These are phyloP conservation scores for Ctenodactylus gundi DNA, from an alignment of 2,113 vertebrate genomes.

Conservation along the genomic window DNA sequence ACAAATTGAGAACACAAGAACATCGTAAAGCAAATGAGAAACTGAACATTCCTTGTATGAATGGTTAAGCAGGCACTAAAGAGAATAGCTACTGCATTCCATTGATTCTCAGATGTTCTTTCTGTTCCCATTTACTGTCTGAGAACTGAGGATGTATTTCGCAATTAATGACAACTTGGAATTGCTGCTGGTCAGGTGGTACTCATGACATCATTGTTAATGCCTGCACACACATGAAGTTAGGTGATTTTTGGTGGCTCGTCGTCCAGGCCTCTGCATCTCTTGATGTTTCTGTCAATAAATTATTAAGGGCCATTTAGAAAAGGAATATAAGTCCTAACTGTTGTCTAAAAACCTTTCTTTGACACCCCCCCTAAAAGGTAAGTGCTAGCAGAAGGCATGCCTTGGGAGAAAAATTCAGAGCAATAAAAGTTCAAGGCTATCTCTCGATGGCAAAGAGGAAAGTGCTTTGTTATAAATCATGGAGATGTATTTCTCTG, in stretches of 20 bases:
- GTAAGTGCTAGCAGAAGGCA: not conserved
- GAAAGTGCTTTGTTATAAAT: not conserved
- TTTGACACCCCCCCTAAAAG: not conserved
- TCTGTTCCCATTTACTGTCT: not conserved
- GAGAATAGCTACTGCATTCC: not conserved
- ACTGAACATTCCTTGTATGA: not conserved
- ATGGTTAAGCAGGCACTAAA: not conserved
- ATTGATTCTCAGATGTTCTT: not conserved
- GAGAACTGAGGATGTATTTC: not conserved
- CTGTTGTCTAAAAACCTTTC: slow-evolving; percentile 26
- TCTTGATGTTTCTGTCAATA: slow-evolving; percentile 51
- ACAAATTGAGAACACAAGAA: not conserved
- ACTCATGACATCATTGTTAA: not conserved
- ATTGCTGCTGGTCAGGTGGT: no score
- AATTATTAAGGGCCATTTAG: slow-evolving; percentile 48
- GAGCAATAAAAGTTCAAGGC: not conserved
- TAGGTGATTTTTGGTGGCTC: slow-evolving; percentile 7
- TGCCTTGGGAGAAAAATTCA: not conserved
- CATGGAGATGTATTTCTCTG: not conserved
- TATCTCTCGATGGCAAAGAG: not conserved
- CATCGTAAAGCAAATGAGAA: not conserved
- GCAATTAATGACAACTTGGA: not conserved
- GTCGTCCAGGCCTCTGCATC: not conserved
- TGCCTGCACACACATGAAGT: not conserved
- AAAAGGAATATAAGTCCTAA: not conserved